Base-by-base conservation (phyloP, 2,888 invertebrate species). In the Anodontia alba region DNA sequence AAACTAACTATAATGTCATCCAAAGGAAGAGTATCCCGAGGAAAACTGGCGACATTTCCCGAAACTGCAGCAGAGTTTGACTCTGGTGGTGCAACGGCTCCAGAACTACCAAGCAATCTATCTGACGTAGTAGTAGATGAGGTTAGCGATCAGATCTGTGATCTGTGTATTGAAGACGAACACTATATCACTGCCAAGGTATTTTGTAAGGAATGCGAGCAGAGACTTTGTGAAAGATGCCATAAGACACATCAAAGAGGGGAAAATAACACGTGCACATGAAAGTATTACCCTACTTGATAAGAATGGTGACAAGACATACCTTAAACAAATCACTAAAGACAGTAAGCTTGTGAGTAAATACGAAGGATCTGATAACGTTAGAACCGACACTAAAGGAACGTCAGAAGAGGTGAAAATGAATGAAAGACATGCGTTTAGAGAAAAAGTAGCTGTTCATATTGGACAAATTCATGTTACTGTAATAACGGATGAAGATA, bases 161-260 rank as follows among this genome's bases (percentile, higher is more conserved):
- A 51, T 51, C 51, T 51, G 5, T 51, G 51, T n/a, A 20, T 51
- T n/a, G 51, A 51, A 20, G 51, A 51, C n/a, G 51, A n/a, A 8
- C 51, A 51, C 5, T 7, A 51, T 5, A n/a, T n/a, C n/a, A 20
- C 51, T 12, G 51, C 51, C 7, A 51, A 51, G 5, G 51, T 51
- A 5, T 51, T n/a, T n/a, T 51, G 51, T 51, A n/a, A n/a, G n/a
- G 51, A 51, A 20, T 51, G 51, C n/a, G 51, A 51, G n/a, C 51
- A 51, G 23, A 8, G 51, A n/a, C n/a, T 51, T 10, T 51, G 51
- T n/a, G 51, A 51, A 8, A 51, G 51, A n/a, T 51, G 51, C n/a
- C 51, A n/a, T n/a, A 51, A 51, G n/a, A n/a, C 51, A 51, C 51
- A 51, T n/a, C 8, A 51, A n/a, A 51, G 51, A n/a, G 23, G 51